Conservation (phyloP, 2,797 vertebrate species). For the Macropodus opercularis region DNA sequence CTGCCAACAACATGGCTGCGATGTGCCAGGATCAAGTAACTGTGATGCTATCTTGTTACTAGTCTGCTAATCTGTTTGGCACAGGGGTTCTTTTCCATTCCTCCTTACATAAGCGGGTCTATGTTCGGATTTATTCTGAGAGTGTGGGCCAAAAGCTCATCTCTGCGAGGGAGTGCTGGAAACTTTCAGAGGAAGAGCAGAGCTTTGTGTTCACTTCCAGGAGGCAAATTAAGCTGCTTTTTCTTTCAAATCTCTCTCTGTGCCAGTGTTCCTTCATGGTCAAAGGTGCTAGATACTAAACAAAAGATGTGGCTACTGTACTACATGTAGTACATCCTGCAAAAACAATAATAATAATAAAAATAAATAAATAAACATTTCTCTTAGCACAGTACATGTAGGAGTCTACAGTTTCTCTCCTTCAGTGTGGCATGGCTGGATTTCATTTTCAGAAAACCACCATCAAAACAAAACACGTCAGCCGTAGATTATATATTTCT, state of each 20-base stretch:
- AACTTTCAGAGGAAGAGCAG: slow-evolving; percentile 3
- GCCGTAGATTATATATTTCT: too few relatives aligned
- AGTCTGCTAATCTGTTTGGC: slow-evolving; percentile 78
- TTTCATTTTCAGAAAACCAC: background rate
- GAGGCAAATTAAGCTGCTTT: background rate
- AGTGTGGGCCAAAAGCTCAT: slow-evolving; percentile 12
- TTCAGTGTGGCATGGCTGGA: background rate
- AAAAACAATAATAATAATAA: too few relatives aligned
- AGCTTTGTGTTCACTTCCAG: background rate
- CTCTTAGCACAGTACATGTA: too few relatives aligned
- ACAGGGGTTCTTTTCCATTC: slow-evolving; percentile 68
- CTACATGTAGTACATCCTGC: too few relatives aligned
- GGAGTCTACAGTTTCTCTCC: slow-evolving; percentile 1
- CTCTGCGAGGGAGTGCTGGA: slow-evolving; percentile 10
- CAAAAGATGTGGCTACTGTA: too few relatives aligned
- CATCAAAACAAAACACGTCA: too few relatives aligned
- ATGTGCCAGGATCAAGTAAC: slow-evolving; percentile 72
- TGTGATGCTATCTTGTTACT: slow-evolving; percentile 73
- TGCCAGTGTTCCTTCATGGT: background rate
- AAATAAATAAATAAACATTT: too few relatives aligned
- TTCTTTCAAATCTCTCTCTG: background rate
- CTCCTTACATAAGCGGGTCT: slow-evolving; percentile 68
- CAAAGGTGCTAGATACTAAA: background rate
- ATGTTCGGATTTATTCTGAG: slow-evolving; percentile 39
- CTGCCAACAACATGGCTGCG: slow-evolving; percentile 35